phyloP scores from a whole-genome alignment of 1,140 invertebrate species.

The Pararge aegeria region DNA sequence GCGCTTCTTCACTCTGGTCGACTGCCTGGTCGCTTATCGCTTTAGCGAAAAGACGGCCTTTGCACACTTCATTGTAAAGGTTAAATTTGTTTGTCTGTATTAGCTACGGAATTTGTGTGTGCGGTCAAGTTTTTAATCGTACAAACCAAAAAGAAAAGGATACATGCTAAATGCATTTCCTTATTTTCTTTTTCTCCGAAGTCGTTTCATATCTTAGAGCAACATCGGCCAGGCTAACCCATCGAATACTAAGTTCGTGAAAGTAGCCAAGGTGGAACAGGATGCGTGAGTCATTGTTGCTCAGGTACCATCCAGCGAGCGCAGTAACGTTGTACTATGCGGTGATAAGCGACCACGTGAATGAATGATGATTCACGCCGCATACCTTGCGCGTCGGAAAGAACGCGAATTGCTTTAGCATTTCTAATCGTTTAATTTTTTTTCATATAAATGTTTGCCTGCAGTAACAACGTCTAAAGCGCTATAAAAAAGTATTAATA shows the following conservation, averaged over 20 bases:
- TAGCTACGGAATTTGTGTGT: no score
- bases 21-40: no score
- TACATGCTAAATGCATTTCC: neutral
- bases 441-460: no score
- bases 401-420: constrained; percentile 22
- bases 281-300: constrained; percentile 65
- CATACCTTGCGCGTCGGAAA: constrained; percentile 20
- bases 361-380: constrained; percentile 29
- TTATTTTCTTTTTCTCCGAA: neutral
- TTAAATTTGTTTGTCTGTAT: no score
- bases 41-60: no score
- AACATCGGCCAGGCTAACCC: constrained; percentile 17
- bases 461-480: no score
- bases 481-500: no score
- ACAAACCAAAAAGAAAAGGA: no score
- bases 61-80: no score
- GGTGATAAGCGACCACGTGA: constrained; percentile 67
- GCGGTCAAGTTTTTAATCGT: no score
- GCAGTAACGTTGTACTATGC: constrained; percentile 46
- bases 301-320: constrained; percentile 60
- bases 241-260: constrained; percentile 50
- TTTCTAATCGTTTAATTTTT: constrained; percentile 21
- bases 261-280: constrained; percentile 67
- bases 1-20: no score
- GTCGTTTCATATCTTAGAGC: neutral